Conservation (phyloP, 1,140 invertebrate genomes). For the Manduca sexta region DNA sequence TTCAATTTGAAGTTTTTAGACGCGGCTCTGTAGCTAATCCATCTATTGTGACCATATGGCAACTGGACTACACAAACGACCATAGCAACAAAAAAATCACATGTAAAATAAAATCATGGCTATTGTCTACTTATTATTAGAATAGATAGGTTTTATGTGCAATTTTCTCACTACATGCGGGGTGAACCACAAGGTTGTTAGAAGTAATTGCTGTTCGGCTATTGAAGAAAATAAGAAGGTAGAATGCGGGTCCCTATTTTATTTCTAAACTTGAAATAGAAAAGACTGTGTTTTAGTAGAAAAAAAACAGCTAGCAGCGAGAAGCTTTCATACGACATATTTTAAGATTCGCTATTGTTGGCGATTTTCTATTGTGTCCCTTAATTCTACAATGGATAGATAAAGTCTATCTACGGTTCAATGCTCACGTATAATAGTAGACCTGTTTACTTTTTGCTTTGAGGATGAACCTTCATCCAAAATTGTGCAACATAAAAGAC, state of each 20-base stretch:
- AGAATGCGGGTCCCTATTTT: conserved; percentile 49
- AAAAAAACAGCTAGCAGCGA: conserved; percentile 28
- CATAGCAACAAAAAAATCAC: too few species aligned
- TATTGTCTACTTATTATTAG: conserved; percentile 51
- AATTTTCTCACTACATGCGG: conserved; percentile 59
- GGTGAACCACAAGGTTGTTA: conserved; percentile 60
- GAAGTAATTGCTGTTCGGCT: conserved; percentile 53
- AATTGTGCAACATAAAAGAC: conserved; percentile 64
- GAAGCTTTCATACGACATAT: conserved; percentile 40
- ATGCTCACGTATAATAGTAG: conserved; percentile 54
- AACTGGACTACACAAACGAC: conserved; percentile 13
- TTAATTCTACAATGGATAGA: conserved; percentile 57
- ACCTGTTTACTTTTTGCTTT: conserved; percentile 65
- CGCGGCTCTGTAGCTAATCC: conserved; percentile 33
- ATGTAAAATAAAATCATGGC: conserved; percentile 31
- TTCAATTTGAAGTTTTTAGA: conserved; percentile 37
- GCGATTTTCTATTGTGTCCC: conserved; percentile 50
- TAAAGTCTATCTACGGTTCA: conserved; percentile 59
- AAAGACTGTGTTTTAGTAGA: conserved; percentile 12
- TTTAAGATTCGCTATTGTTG: conserved; percentile 55
- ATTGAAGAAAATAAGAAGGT: conserved; percentile 36
- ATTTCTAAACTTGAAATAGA: conserved; percentile 21
- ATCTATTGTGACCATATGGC: conserved; percentile 36
- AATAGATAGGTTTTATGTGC: conserved; percentile 57
- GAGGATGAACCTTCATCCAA: conserved; percentile 47